Evolutionary conservation across 2,113 vertebrate genomes (phyloP).

Genomic region (Tyto alba): DNA sequence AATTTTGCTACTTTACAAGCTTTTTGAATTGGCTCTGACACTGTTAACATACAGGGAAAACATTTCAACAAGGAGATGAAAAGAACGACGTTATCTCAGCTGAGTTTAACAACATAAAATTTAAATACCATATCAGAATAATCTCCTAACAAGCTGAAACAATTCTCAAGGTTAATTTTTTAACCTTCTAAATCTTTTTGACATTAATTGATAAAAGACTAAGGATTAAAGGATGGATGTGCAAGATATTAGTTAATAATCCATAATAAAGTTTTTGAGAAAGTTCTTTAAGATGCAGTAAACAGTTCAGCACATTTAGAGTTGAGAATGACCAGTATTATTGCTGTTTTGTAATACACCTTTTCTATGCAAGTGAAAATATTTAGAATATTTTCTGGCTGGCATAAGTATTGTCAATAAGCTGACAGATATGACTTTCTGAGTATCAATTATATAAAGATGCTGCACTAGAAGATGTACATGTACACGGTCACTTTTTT

Average conservation of each 20-base stretch:
- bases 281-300: background rate
- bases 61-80: background rate
- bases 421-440: background rate
- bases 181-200: background rate
- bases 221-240: background rate
- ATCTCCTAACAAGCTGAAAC: background rate
- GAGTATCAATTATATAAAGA: background rate
- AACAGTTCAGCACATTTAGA: background rate
- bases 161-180: background rate
- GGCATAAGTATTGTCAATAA: background rate
- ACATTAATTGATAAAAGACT: background rate
- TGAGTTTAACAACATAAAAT: background rate
- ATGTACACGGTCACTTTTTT: background rate
- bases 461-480: background rate
- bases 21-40: background rate
- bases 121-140: background rate
- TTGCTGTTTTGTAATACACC: background rate
- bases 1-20: background rate
- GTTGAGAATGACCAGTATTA: background rate
- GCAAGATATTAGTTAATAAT: background rate
- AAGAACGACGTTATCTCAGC: background rate
- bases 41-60: background rate
- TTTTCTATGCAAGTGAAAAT: background rate
- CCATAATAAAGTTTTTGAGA: background rate
- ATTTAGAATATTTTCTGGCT: background rate